Conservation (phyloP, 2,113 vertebrate species). For the Macroglossus sobrinus region DNA sequence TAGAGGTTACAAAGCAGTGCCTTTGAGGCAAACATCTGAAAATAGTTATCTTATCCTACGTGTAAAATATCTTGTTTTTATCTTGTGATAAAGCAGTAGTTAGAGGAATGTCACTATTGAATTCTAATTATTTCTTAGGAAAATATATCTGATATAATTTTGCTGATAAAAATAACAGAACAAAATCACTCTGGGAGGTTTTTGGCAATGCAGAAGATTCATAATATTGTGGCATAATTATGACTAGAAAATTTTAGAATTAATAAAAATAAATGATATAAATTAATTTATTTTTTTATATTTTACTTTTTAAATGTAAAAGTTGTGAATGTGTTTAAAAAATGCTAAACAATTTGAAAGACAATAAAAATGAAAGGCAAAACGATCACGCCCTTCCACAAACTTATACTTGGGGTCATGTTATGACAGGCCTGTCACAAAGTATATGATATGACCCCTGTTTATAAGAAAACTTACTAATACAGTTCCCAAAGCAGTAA, state of each 20-base stretch:
- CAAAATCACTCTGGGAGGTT: background rate
- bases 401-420: background rate
- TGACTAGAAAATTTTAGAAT: background rate
- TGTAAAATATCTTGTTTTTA: background rate
- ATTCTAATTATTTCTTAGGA: background rate
- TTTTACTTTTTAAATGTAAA: background rate
- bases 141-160: background rate
- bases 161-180: background rate
- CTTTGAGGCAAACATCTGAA: slow-evolving; percentile 38
- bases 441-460: background rate
- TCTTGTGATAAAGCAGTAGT: background rate
- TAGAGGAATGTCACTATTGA: background rate
- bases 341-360: background rate
- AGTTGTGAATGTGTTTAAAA: background rate
- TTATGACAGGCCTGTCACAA: background rate
- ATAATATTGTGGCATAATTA: background rate
- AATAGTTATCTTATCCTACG: background rate
- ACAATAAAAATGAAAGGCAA: background rate
- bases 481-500: background rate
- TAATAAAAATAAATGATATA: background rate
- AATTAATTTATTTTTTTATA: background rate
- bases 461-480: background rate
- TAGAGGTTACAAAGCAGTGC: background rate
- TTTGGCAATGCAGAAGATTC: background rate
- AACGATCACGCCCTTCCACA: background rate